A percentile compares a stretch with the other conserved stretches of the same genome.
These are phyloP conservation scores for Hemithea aestivaria DNA, from an alignment of 2,888 invertebrate genomes.

Conservation along the genomic window DNA sequence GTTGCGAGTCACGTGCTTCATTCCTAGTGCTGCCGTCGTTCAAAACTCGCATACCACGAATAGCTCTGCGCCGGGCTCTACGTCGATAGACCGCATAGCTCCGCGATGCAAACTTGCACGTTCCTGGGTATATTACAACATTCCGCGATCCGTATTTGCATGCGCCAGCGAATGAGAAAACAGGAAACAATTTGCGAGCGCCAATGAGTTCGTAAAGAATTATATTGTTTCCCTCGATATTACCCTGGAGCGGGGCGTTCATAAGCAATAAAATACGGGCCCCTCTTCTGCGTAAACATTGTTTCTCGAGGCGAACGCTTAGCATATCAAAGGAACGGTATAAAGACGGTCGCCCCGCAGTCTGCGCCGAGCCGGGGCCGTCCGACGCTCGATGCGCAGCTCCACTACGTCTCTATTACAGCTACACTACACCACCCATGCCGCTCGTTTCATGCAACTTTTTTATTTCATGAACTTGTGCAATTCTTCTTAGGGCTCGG, in stretches of 20 bases:
- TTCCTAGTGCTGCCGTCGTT: constrained; percentile 7
- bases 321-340: constrained; percentile 52
- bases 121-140: constrained; percentile 23
- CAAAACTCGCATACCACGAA: constrained; percentile 16
- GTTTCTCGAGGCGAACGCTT: constrained; percentile 47
- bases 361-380: constrained; percentile 16
- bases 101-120: constrained; percentile 20
- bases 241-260: constrained; percentile 39
- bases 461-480: no score
- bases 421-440: no score
- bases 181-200: constrained; percentile 32
- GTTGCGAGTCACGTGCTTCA: constrained; percentile 10
- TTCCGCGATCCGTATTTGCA: constrained; percentile 22
- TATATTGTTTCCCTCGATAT: constrained; percentile 48
- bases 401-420: constrained; percentile 13
- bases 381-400: constrained; percentile 8
- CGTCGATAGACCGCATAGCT: constrained; percentile 18
- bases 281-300: constrained; percentile 46
- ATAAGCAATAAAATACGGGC: constrained; percentile 53
- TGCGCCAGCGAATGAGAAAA: constrained; percentile 14
- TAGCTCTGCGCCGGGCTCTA: constrained; percentile 8
- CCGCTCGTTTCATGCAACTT: no score
- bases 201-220: constrained; percentile 36
- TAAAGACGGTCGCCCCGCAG: constrained; percentile 28
- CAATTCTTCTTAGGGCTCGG: no score